Base-by-base conservation (phyloP, 1,140 invertebrate species). In the Aphelinus certus region DNA sequence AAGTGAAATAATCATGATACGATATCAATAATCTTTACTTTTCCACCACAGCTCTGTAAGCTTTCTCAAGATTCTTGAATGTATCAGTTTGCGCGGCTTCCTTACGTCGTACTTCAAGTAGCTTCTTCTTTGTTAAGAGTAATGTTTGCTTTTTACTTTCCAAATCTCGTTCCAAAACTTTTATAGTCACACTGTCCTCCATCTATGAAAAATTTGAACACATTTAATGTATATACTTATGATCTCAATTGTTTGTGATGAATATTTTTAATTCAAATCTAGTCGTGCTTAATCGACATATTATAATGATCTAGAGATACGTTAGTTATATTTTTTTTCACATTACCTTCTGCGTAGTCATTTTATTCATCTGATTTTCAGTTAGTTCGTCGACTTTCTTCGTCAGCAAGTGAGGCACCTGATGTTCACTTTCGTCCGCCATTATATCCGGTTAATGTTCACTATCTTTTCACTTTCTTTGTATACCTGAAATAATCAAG, bases 351-450 rank as follows among this genome's bases (percentile, higher is more conserved):
- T 71, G 53, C 5, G 66, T 48, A 66, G 65, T 68, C 3, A 75
- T 63, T 71, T 75, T 46, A 71, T 75, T 75, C 74, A 75, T 75
- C 66, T 75, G 53, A 3, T 9, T 49, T 47, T 5, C 74, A 51
- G 61, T 71, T 42, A 71, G n/a, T 75, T 75, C 42, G 42, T 75
- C 68, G 0, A 71, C 56, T 58, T 73, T 73, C 55, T 75, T 55
- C 7, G 26, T 68, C 10, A 67, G 53, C 55, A 71, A 63, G 61
- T 49, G 45, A 1, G 48, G 4, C 10, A 66, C 9, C 1, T 66
- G 46, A 56, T 56, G 42, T 47, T 56, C 1, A 43, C 55, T 43
- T 10, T 70, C 68, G 7, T 62, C 68, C n/a, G 45, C 2, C 9
- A 7, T 48, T 6, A 70, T 10, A 45, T 1, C 42, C 26, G 26